Evolutionary conservation across 2,888 invertebrate genomes (phyloP).

Genomic region (Acrocyrtus sp.): DNA sequence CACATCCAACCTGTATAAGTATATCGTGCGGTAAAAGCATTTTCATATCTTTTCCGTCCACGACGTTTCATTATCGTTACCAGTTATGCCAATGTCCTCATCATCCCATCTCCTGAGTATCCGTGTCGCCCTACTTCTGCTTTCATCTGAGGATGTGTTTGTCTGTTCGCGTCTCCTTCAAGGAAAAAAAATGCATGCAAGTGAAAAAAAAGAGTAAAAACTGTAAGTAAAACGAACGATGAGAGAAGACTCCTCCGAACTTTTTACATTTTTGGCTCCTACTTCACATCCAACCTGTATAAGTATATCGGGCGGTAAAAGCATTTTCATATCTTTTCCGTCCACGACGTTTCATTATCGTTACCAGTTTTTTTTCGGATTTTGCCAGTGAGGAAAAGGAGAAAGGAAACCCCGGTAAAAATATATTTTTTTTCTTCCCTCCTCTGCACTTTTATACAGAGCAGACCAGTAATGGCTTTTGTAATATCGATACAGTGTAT

Average conservation of each 20-base stretch:
- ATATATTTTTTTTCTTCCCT: neutral
- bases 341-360: constrained; percentile 31
- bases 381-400: neutral
- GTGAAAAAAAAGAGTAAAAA: no score
- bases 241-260: no score
- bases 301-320: constrained; percentile 1
- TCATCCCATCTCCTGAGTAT: neutral
- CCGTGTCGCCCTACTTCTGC: neutral
- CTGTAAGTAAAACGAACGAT: no score
- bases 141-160: neutral
- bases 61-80: constrained; percentile 35
- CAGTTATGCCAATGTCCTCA: neutral
- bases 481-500: constrained; percentile 22
- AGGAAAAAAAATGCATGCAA: neutral
- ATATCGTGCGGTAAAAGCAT: constrained; percentile 12
- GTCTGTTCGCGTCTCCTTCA: neutral
- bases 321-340: constrained; percentile 1
- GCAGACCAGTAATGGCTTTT: constrained; percentile 16
- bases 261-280: no score
- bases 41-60: neutral
- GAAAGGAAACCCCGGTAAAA: neutral
- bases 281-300: no score
- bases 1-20: no score
- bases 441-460: neutral
- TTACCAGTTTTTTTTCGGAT: neutral